phyloP scores from a whole-genome alignment of 2,888 invertebrate genomes.

The Nipponacmea schrenckii region DNA sequence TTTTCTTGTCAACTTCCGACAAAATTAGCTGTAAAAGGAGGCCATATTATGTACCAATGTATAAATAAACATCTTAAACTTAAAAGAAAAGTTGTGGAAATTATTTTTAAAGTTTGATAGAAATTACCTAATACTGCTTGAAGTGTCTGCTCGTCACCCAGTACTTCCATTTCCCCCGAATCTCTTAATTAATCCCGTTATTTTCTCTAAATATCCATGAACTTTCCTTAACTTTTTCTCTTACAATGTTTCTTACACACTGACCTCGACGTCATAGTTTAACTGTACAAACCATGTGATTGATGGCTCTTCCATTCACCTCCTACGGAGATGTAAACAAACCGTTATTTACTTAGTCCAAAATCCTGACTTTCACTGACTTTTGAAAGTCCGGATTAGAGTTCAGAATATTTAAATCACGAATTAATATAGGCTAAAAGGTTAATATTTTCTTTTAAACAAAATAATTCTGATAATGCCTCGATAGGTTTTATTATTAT shows the following conservation, averaged over 20 bases:
- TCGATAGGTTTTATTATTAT: too few species aligned
- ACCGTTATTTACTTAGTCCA: too few species aligned
- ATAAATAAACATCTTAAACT: not conserved
- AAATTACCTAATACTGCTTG: constrained; percentile 29
- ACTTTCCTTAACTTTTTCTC: not conserved
- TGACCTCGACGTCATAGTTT: not conserved
- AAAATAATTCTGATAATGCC: too few species aligned
- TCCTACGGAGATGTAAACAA: not conserved
- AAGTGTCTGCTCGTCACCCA: constrained; percentile 29
- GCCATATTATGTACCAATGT: not conserved
- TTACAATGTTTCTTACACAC: not conserved
- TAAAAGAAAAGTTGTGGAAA: too few species aligned
- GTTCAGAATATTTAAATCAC: too few species aligned
- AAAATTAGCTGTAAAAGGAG: constrained; percentile 7
- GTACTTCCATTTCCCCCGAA: constrained; percentile 21
- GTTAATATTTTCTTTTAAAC: too few species aligned
- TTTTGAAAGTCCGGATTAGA: too few species aligned
- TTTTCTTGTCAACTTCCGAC: constrained; percentile 3
- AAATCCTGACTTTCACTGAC: too few species aligned
- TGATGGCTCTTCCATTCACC: not conserved
- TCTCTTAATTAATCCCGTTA: constrained; percentile 2
- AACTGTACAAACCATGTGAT: constrained; percentile 1
- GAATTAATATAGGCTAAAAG: too few species aligned
- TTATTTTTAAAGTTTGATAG: too few species aligned
- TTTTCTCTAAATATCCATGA: not conserved